Base-by-base conservation (phyloP, 2,113 vertebrate species). In the Dendrocopos noguchii region DNA sequence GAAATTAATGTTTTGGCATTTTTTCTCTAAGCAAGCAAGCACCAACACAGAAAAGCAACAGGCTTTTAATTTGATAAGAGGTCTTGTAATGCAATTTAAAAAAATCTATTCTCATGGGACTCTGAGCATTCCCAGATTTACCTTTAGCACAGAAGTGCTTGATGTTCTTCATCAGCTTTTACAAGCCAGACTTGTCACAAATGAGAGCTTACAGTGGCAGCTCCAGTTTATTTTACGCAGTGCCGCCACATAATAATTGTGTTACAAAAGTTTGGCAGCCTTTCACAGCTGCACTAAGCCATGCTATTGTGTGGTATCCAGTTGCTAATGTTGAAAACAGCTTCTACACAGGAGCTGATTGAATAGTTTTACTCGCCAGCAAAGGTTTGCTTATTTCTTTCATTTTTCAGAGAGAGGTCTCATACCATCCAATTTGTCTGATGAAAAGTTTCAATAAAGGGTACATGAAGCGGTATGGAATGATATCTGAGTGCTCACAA, bases 221-320 rank as follows among this genome's bases (percentile, higher is more conserved):
- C 25, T 63, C 88, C 95, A 61, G 33, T 75, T 97, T 93, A 93
- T 92, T 94, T 96, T 93, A 95, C 74, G 31, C 2, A 79, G 78
- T 91, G 61, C 44, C 0, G 9, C 68, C 80, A 90, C 74, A 61
- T 70, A 80, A 83, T 97, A 91, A 96, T 92, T 88, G 92, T 67
- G 67, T 73, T 95, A 90, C 66, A 84, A 46, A 96, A 85, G 17
- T 93, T 50, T 87, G 90, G 80, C 60, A 95, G 44, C 84, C 80
- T 95, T 95, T 97, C 93, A 95, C 83, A 95, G 84, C 91, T 96
- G 68, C 52, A 70, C 71, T 95, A 94, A 92, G 57, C 96, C 87
- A 81, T 74, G 67, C n/a, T 95, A 93, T 93, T 87, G 80, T 56
- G 78, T 73, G 64, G 84, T 94, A 95, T 96, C 94, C 75, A 91